Percentiles rank a stretch among this genome's conserved stretches.
These are phyloP conservation scores for Mus musculus DNA, from an alignment of 2,113 vertebrate genomes.

Conservation along the genomic window GRCm39 chr2:179042501-179043000, in stretches of 20 bases:
- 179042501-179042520: background rate
- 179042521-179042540: constrained; percentile 75
- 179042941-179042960: background rate
- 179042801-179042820: background rate
- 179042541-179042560: constrained; percentile 77
- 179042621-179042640: constrained; percentile 80
- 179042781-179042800: background rate
- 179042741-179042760: background rate
- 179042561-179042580: constrained; percentile 76
- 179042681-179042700: constrained; percentile 45
- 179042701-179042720: constrained; percentile 66
- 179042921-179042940: background rate
- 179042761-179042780: constrained; percentile 51
- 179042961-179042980: constrained; percentile 50
- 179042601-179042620: constrained; percentile 79
- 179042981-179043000: background rate
- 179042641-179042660: constrained; percentile 79
- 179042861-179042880: background rate
- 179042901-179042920: background rate
- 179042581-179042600: constrained; percentile 51
- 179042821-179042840: constrained; percentile 62
- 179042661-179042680: constrained; percentile 78
- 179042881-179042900: background rate
- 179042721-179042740: constrained; percentile 6
- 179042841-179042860: constrained; percentile 13